A percentile compares a stretch with the other conserved stretches of the same genome.
Evolutionary conservation across 2,888 invertebrate genomes (phyloP).

Genomic region (Hypena proboscidalis): DNA sequence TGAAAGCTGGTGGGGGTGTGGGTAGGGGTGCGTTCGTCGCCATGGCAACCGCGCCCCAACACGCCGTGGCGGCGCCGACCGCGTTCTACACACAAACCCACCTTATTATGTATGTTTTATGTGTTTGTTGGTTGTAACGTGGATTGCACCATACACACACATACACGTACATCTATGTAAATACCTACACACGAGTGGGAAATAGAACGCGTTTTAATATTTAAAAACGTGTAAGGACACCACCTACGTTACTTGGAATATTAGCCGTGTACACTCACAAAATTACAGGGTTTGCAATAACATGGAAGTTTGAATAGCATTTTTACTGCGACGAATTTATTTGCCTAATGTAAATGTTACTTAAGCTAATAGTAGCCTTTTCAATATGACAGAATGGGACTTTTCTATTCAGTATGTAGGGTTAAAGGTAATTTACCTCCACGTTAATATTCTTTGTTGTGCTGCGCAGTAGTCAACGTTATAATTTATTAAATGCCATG

Average conservation of each 20-base stretch:
- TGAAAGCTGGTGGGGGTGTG: slow-evolving; percentile 57
- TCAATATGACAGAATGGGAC: neutral
- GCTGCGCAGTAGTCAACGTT: no score
- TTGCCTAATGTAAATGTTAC: slow-evolving; percentile 13
- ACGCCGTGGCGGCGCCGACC: slow-evolving; percentile 80
- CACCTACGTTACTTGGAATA: slow-evolving; percentile 27
- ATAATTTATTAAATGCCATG: no score
- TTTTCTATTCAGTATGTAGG: neutral
- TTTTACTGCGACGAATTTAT: slow-evolving; percentile 21
- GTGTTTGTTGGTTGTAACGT: slow-evolving; percentile 68
- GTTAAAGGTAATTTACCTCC: neutral
- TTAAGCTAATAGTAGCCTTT: slow-evolving; percentile 11
- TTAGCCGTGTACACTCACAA: slow-evolving; percentile 30
- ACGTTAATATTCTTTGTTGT: no score
- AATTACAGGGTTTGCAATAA: slow-evolving; percentile 32
- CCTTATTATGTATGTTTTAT: slow-evolving; percentile 70
- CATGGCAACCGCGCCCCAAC: slow-evolving; percentile 79
- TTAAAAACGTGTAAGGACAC: slow-evolving; percentile 61
- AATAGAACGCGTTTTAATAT: slow-evolving; percentile 71
- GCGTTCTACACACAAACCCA: slow-evolving; percentile 59
- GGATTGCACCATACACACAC: slow-evolving; percentile 53
- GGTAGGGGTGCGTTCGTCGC: slow-evolving; percentile 59
- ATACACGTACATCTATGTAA: slow-evolving; percentile 26
- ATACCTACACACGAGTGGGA: slow-evolving; percentile 51
- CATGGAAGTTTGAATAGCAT: slow-evolving; percentile 21